phyloP scores from a whole-genome alignment of 2,797 vertebrate genomes.

The Remorina albescens region DNA sequence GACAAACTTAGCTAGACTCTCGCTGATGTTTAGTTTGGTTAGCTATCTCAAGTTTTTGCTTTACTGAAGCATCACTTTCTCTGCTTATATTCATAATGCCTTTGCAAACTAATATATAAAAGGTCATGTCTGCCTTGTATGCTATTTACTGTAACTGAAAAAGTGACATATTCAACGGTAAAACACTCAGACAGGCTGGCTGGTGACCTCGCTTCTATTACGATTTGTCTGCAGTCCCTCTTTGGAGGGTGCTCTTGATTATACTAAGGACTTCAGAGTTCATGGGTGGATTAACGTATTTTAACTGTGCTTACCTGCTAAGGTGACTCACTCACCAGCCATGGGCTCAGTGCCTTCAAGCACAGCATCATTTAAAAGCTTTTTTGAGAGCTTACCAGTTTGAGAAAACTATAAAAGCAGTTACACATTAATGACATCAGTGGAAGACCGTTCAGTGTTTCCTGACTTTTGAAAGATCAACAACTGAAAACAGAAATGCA shows the following conservation, averaged over 20 bases:
- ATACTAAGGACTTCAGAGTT: constrained; percentile 25
- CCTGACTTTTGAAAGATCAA: constrained; percentile 8
- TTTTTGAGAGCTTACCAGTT: constrained; percentile 5
- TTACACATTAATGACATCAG: constrained; percentile 17
- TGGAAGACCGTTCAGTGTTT: not conserved
- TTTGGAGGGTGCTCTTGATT: not conserved
- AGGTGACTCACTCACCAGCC: constrained; percentile 41
- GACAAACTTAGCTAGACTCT: not conserved
- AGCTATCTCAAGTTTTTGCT: not conserved
- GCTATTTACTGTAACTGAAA: not conserved
- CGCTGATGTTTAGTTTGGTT: not conserved
- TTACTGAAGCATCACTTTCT: not conserved
- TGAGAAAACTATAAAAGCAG: constrained; percentile 15
- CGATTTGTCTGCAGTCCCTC: not conserved
- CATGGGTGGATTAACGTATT: constrained; percentile 36
- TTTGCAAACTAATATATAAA: not conserved
- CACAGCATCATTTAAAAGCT: constrained; percentile 26
- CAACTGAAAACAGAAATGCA: constrained; percentile 25
- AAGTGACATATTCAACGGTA: constrained; percentile 7
- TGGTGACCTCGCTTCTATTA: constrained; percentile 15
- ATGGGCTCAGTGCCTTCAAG: constrained; percentile 17
- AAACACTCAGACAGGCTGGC: constrained; percentile 3
- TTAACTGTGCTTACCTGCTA: constrained; percentile 19
- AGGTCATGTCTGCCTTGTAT: not conserved
- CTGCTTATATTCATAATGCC: not conserved